Evolutionary conservation across 2,113 vertebrate species (phyloP).

Genomic region (Numenius arquata): DNA sequence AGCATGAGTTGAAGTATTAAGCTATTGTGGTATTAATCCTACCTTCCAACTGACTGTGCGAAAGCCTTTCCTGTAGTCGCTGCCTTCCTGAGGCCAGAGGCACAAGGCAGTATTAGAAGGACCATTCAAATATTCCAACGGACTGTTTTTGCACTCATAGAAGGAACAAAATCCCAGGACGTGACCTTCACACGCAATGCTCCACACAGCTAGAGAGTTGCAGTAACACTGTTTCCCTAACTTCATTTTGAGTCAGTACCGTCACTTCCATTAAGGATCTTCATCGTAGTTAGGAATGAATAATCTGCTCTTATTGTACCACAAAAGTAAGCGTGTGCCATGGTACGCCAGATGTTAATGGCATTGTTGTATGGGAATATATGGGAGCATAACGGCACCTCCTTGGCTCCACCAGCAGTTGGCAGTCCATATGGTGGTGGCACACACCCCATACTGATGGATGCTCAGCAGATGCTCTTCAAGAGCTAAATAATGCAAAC

Average conservation of each 20-base stretch:
- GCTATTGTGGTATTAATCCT: neutral
- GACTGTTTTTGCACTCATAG: neutral
- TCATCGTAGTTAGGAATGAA: constrained; percentile 31
- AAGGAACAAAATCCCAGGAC: neutral
- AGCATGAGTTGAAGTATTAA: neutral
- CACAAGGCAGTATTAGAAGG: neutral
- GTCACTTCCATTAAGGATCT: neutral
- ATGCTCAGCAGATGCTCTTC: constrained; percentile 65
- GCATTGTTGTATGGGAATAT: constrained; percentile 20
- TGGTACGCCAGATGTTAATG: constrained; percentile 35
- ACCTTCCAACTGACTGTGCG: neutral
- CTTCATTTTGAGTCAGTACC: neutral
- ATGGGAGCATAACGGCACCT: constrained; percentile 8
- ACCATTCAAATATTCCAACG: neutral
- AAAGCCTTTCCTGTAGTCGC: neutral
- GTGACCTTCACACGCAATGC: rapidly evolving
- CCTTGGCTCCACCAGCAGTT: constrained; percentile 46
- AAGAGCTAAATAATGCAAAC: constrained; percentile 69
- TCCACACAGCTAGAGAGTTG: neutral
- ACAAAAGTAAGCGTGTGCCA: constrained; percentile 17
- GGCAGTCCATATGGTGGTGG: constrained; percentile 58
- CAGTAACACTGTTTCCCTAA: neutral
- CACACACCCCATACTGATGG: constrained; percentile 59
- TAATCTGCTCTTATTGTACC: constrained; percentile 8
- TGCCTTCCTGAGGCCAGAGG: neutral